Evolutionary conservation across 2,113 vertebrate genomes (phyloP).

Genomic region (Lasiurus cinereus): DNA sequence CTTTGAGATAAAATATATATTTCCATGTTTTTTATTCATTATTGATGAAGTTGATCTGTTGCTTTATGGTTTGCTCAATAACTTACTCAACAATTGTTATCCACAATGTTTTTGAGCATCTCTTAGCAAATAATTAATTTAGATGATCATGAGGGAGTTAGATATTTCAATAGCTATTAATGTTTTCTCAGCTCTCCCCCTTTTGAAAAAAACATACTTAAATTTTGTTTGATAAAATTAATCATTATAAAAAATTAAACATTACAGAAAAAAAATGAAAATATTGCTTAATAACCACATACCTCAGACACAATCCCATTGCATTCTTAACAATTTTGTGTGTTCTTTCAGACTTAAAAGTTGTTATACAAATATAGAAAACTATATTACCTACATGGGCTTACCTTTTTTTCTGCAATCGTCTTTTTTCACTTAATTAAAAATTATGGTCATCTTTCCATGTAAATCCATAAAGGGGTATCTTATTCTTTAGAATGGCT

Average conservation of each 20-base stretch:
- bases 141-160: background rate
- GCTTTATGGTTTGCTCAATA: background rate
- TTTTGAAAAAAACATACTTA: background rate
- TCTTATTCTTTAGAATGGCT: background rate
- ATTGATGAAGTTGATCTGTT: background rate
- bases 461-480: background rate
- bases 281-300: background rate
- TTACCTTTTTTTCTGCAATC: slow-evolving; percentile 1
- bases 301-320: background rate
- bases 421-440: background rate
- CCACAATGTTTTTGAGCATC: background rate
- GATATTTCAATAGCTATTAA: background rate
- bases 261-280: background rate
- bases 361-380: slow-evolving; percentile 22
- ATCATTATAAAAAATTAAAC: background rate
- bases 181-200: background rate
- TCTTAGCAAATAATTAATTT: slow-evolving; percentile 25
- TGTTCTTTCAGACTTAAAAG: slow-evolving; percentile 42
- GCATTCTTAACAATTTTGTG: background rate
- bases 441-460: background rate
- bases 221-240: background rate
- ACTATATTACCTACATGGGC: background rate
- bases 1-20: background rate
- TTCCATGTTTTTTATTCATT: background rate
- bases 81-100: background rate